Base-by-base conservation (phyloP, 2,797 vertebrate species). In the Hyperoplus lanceolatus region DNA sequence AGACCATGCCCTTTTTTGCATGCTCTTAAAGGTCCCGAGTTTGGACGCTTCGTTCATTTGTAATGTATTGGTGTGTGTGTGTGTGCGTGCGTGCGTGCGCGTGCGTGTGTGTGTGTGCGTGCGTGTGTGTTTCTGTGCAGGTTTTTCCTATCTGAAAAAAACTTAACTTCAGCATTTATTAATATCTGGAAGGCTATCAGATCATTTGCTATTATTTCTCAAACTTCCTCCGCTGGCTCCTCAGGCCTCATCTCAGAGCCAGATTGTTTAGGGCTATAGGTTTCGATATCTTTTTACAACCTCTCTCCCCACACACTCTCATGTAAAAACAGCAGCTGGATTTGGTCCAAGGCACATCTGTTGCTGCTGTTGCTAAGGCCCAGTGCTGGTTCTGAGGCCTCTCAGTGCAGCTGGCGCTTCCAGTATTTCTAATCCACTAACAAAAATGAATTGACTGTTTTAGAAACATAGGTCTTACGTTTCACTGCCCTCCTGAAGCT, bases 281-380 rank as follows among this genome's bases (percentile, higher is more conserved):
- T 90, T 92, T 87, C 18, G 41, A 82, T 89, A 86, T 90, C 81
- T 82, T 91, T 87, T 91, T 84, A 84, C 85, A 81, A 80, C 82
- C 80, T 86, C 77, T 88, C 59, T 88, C 59, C 73, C 80, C 45
- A 57, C 86, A 77, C 51, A 49, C 70, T 61, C 53, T 89, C 46
- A 56, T 83, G 87, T 88, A 80, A 77, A 86, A 86, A 81, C 82
- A 85, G 90, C 86, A 90, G 82, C 87, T 93, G 91, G 92, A 87
- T 70, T 36, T 7, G 4, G 71, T 90, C 90, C 90, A 87, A 11
- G 55, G 36, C 88, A 29, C 90, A 93, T 92, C 92, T 94, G 91
- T 75, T 83, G 83, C 14, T 59, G 70, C 64, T 29, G 29, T 3
- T 29, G 29, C 29, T 29, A 29, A 29, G 29, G 81, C 64, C 61